Evolutionary conservation across 2,113 vertebrate species (phyloP), one percentile per base, ranked within the genome.

Genomic region (Riparia riparia): DNA sequence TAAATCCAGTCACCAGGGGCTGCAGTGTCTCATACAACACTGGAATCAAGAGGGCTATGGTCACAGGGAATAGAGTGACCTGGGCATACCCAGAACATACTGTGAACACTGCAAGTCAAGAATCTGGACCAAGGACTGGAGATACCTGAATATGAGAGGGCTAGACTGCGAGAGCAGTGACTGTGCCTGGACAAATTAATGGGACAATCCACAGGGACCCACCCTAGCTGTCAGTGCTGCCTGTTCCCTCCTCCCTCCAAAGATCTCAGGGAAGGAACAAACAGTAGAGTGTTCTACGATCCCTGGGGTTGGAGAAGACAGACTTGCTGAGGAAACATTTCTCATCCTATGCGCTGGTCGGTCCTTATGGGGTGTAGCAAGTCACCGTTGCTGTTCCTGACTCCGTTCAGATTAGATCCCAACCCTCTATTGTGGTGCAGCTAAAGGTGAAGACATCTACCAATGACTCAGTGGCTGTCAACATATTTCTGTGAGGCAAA

Each of bases 271-370:
- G 20, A 66, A 73, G 64, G 44, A 73, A 54, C n/a, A 41, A 60
- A 34, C 9, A 41, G 19, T 5, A 72, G 47, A 57, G 17, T 20
- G 7, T 47, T 64, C 41, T 45, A 22, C 15, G 31, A 60, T 16
- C 51, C 45, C 44, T 16, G n/a, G 24, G 6, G 18, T 1, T 60
- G 47, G 22, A 85, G 51, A 58, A 95, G 29, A 61, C 17, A n/a
- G 28, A 83, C 10, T 44, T 24, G 24, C 9, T 3, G 17, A 73
- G 18, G 19, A 70, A 90, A 29, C 11, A n/a, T 20, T 49, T 44
- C 37, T 53, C 39, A 70, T 18, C 12, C 74, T 29, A 24, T 6
- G 1, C 10, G 7, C 37, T 45, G 32, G 17, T 25, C 0, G 0
- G 51, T 71, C 49, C n/a, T 72, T 31, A 49, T 0, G 32, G 21